Conservation (phyloP, 2,113 vertebrate genomes). For the Eidolon helvum region DNA sequence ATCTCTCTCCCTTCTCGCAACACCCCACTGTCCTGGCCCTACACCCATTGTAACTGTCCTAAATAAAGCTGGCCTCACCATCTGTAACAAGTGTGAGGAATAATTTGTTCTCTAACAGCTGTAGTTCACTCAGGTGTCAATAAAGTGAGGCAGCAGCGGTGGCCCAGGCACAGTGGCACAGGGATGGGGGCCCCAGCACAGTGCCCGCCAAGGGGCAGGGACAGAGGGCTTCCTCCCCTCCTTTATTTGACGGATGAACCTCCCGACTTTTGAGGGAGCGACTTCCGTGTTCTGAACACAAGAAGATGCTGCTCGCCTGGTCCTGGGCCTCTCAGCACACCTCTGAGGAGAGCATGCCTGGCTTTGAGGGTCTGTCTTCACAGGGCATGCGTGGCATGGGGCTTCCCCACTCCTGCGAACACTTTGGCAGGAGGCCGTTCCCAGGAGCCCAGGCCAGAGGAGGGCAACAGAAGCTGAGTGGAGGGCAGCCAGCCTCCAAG, state of each 20-base stretch:
- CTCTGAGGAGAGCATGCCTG: not conserved
- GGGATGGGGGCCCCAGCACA: too few relatives aligned
- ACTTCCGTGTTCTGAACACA: accelerated
- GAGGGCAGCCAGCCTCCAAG: not conserved
- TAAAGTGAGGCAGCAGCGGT: not conserved
- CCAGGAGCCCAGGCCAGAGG: not conserved
- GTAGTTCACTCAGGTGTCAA: not conserved
- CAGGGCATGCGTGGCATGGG: accelerated
- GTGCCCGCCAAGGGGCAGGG: not conserved
- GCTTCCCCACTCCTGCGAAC: not conserved
- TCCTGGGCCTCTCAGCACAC: not conserved
- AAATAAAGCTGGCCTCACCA: not conserved
- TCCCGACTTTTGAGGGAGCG: not conserved
- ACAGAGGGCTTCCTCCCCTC: too few relatives aligned
- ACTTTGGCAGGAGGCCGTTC: too few relatives aligned
- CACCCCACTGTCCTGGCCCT: not conserved
- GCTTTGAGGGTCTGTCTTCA: not conserved
- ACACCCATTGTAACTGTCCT: accelerated
- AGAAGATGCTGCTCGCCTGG: not conserved
- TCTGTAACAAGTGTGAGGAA: not conserved
- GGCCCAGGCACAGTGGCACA: not conserved
- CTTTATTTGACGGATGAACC: not conserved
- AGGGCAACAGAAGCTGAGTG: not conserved
- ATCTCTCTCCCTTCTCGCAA: not conserved
- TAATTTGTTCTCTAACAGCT: too few relatives aligned